Evolutionary conservation across 2,113 vertebrate species (phyloP).

Genomic region (Bostrychus sinensis): DNA sequence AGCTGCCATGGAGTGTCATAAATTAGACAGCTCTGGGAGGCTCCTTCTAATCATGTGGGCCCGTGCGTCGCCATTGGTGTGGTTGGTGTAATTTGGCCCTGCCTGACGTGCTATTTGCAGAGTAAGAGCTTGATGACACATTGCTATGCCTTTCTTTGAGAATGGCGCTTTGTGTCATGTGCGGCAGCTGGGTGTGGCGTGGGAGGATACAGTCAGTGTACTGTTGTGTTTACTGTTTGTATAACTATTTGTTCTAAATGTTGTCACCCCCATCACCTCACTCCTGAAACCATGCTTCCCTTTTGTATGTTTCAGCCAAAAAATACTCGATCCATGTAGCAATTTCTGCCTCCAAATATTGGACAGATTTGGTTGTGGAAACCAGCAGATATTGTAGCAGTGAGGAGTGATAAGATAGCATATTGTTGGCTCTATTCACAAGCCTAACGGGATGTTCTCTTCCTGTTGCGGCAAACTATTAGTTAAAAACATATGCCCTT

Average conservation of each 20-base stretch:
- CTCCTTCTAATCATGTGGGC: constrained; percentile 80
- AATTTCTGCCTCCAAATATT: constrained; percentile 18
- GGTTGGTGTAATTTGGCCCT: constrained; percentile 75
- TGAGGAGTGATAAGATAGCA: constrained; percentile 36
- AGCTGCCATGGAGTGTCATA: constrained; percentile 68
- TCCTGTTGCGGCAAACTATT: constrained; percentile 38
- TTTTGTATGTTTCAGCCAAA: constrained; percentile 20
- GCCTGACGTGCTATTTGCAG: constrained; percentile 77
- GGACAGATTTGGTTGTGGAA: constrained; percentile 38
- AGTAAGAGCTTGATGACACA: constrained; percentile 65
- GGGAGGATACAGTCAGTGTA: constrained; percentile 55
- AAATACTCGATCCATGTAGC: constrained; percentile 21
- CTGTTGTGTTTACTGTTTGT: constrained; percentile 48
- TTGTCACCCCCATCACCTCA: not conserved
- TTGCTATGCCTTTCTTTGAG: constrained; percentile 46
- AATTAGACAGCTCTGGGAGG: constrained; percentile 72
- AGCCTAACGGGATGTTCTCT: constrained; percentile 35
- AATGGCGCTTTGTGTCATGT: constrained; percentile 43
- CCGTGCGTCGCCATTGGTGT: constrained; percentile 65
- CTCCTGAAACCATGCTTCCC: constrained; percentile 7
- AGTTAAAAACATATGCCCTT: constrained; percentile 54
- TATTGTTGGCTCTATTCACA: constrained; percentile 32
- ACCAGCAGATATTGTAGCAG: constrained; percentile 11
- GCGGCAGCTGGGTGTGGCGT: constrained; percentile 64
- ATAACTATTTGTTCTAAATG: constrained; percentile 40